These are phyloP conservation scores for Rafetus swinhoei DNA, from an alignment of 2,113 vertebrate genomes.

Conservation along the genomic window DNA sequence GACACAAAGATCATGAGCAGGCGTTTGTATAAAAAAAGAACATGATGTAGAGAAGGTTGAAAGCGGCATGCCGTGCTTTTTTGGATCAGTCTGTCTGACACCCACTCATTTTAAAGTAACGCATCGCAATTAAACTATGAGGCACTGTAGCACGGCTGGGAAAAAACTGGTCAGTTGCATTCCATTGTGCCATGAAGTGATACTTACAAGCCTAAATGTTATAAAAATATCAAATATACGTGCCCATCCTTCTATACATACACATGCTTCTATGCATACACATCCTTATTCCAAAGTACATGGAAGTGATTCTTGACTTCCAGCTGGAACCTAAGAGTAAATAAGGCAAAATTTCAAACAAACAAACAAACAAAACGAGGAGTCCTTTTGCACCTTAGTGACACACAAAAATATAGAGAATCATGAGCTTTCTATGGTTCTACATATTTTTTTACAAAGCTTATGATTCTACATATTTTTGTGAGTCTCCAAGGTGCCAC, in stretches of 20 bases:
- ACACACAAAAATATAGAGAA: too few relatives aligned
- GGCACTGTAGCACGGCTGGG: background rate
- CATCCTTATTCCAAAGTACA: background rate
- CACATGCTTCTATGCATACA: too few relatives aligned
- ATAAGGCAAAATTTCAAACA: background rate
- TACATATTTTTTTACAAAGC: too few relatives aligned
- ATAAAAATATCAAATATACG: background rate
- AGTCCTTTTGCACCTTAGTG: too few relatives aligned
- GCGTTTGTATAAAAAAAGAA: background rate
- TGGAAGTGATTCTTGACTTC: background rate
- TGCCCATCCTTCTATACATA: background rate
- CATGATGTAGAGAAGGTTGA: background rate
- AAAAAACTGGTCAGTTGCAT: background rate
- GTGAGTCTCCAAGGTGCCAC: too few relatives aligned
- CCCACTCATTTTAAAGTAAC: slow-evolving; percentile 20
- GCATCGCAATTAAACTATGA: slow-evolving; percentile 40
- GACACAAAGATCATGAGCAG: background rate
- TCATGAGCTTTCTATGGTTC: too few relatives aligned
- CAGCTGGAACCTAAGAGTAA: accelerated
- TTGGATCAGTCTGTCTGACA: slow-evolving; percentile 1
- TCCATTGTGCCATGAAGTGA: background rate
- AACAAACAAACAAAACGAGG: too few relatives aligned
- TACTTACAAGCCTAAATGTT: slow-evolving; percentile 6
- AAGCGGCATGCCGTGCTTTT: background rate
- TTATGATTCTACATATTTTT: too few relatives aligned